Base-by-base conservation (phyloP, 2,888 invertebrate species). In the Carterocephalus palaemon region DNA sequence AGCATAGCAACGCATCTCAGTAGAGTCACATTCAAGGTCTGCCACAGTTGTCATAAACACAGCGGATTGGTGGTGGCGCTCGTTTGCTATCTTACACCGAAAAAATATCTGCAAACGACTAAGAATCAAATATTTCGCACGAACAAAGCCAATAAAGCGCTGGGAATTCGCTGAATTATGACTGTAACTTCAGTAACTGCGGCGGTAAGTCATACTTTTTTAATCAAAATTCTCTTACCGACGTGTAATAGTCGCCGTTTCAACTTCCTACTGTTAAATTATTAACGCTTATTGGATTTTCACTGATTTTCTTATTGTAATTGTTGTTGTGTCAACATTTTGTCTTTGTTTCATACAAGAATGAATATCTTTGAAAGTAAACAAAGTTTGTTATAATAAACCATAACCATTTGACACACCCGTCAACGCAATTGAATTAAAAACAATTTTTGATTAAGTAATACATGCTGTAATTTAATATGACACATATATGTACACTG, bases 161-260 rank as follows among this genome's bases (percentile, higher is more conserved):
- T 15, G 17, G 28, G 22, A 43, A 36, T 43, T 29, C 28, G 29
- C 22, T 43, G 28, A 43, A 43, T 29, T 43, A 43, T 43, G 13
- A 36, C 43, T 45, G 31, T 45, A 36, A 47, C 40, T 54, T 52
- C 51, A 48, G 50, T 53, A 56, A 57, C 56, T 57, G 49, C 49
- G 46, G 47, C 51, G 42, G 51, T 52, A 56, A 52, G 55, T 57
- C 55, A 51, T 51, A 54, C 49, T 53, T 52, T 54, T 56, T 57
- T 54, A 53, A 57, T 52, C 52, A 54, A 54, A 52, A 52, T 47
- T 34, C 46, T 32, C 43, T 38, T 50, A 40, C 29, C 15, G 36
- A 39, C 49, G 51, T 37, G 31, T 46, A 53, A 56, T 51, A 47
- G 48, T 47, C 42, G 48, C 46, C 47, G 40, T 41, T 49, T 41